phyloP scores from a whole-genome alignment of 2,888 invertebrate genomes.

The Acleris cristana region DNA sequence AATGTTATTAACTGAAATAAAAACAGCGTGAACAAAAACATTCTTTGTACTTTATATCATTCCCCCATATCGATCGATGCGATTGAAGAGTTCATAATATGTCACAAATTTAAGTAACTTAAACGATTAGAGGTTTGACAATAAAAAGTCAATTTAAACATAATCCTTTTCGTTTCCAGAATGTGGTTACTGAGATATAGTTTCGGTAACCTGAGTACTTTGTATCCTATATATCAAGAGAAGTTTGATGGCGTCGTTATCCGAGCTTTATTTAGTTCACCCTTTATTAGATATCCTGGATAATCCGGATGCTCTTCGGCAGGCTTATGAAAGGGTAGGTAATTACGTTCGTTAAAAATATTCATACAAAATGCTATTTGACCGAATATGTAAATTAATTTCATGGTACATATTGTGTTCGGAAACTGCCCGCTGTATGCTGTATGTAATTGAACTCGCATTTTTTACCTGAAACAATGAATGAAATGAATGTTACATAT shows the following conservation, averaged over 20 bases:
- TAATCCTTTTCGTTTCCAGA: no score
- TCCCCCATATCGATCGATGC: not conserved
- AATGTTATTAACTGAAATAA: conserved; percentile 31
- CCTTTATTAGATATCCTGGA: conserved; percentile 34
- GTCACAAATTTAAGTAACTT: not conserved
- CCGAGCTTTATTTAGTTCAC: conserved; percentile 18
- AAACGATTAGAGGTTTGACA: no score
- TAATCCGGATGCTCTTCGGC: conserved; percentile 30
- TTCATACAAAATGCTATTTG: conserved; percentile 22
- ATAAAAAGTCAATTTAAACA: no score
- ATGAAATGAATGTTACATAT: conserved; percentile 29
- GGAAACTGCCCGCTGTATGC: conserved; percentile 5
- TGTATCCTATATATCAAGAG: conserved; percentile 2
- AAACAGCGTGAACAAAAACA: conserved; percentile 14
- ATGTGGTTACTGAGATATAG: no score
- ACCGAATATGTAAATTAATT: conserved; percentile 26
- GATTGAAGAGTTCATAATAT: not conserved
- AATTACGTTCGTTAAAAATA: conserved; percentile 25
- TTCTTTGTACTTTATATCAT: not conserved
- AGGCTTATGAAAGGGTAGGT: conserved; percentile 28
- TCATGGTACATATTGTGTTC: conserved; percentile 13
- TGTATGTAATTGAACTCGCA: conserved; percentile 8
- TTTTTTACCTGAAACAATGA: conserved; percentile 13
- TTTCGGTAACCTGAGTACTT: not conserved
- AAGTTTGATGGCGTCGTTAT: conserved; percentile 14